These are phyloP conservation scores for Caenorhabditis sp. DNA, from an alignment of 2,888 invertebrate species.

Conservation along the genomic window DNA sequence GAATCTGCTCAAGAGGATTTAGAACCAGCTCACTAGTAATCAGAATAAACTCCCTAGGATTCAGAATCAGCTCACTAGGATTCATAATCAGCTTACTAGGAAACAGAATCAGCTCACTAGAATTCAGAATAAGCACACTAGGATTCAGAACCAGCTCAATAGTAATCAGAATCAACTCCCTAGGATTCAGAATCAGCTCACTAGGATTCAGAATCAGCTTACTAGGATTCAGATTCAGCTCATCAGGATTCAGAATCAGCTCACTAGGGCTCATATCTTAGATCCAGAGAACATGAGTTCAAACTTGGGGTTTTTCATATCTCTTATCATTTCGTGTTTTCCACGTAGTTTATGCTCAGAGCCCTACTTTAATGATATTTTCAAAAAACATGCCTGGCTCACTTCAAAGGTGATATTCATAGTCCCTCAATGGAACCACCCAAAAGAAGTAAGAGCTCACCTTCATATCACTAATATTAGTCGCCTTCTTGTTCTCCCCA, in stretches of 20 bases:
- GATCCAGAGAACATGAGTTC: too few relatives aligned
- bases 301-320: too few relatives aligned
- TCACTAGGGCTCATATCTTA: too few relatives aligned
- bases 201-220: not conserved
- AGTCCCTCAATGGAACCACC: not conserved
- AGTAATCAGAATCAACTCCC: not conserved
- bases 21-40: not conserved
- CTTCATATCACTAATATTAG: constrained; percentile 42
- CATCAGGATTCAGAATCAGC: not conserved
- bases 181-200: too few relatives aligned
- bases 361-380: too few relatives aligned
- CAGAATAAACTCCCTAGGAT: not conserved
- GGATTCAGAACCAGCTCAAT: not conserved
- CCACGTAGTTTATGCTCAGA: too few relatives aligned
- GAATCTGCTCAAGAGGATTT: not conserved
- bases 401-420: not conserved
- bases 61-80: not conserved
- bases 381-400: too few relatives aligned
- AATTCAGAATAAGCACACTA: not conserved
- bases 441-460: not conserved
- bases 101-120: not conserved
- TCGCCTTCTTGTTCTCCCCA: constrained; percentile 30
- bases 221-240: not conserved
- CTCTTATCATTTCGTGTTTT: too few relatives aligned
- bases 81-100: not conserved